Percentiles rank a stretch among this genome's conserved stretches.
phyloP scores from a whole-genome alignment of 2,797 vertebrate genomes.

The Rhyacichthys aspro region DNA sequence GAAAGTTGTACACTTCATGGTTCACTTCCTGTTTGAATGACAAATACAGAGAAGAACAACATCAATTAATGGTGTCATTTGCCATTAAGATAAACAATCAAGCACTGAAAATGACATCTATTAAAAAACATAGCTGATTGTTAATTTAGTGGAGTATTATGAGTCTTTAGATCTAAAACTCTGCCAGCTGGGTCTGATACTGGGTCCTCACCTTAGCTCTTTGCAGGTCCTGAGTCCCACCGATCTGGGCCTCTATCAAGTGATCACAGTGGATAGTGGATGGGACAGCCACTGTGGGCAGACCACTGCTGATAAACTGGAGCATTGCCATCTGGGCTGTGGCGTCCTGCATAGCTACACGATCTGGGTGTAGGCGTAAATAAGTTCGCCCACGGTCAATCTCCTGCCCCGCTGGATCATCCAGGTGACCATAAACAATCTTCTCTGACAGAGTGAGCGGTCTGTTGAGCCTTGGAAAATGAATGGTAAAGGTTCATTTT shows the following conservation, averaged over 20 bases:
- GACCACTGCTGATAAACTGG: constrained; percentile 96
- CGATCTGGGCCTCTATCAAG: constrained; percentile 91
- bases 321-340: constrained; percentile 99
- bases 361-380: constrained; percentile 89
- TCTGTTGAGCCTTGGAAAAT: constrained; percentile 83
- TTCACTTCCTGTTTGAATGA: constrained; percentile 85
- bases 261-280: constrained; percentile 98
- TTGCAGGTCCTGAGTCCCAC: constrained; percentile 88
- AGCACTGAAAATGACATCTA: too few species aligned
- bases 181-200: too few species aligned
- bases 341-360: constrained; percentile 97
- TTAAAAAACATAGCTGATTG: too few species aligned
- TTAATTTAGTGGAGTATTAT: too few species aligned
- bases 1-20: constrained; percentile 93
- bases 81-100: too few species aligned
- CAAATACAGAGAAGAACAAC: too few species aligned
- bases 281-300: constrained; percentile 91
- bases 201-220: constrained; percentile 86
- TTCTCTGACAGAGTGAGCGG: constrained; percentile 96
- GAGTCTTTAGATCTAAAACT: too few species aligned
- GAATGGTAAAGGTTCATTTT: background rate
- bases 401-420: constrained; percentile 89
- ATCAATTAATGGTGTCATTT: too few species aligned
- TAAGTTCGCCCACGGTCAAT: constrained; percentile 92
- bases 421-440: constrained; percentile 94